Evolutionary conservation across 1,140 invertebrate genomes (phyloP).

Genomic region (Paraescarpia echinospica): DNA sequence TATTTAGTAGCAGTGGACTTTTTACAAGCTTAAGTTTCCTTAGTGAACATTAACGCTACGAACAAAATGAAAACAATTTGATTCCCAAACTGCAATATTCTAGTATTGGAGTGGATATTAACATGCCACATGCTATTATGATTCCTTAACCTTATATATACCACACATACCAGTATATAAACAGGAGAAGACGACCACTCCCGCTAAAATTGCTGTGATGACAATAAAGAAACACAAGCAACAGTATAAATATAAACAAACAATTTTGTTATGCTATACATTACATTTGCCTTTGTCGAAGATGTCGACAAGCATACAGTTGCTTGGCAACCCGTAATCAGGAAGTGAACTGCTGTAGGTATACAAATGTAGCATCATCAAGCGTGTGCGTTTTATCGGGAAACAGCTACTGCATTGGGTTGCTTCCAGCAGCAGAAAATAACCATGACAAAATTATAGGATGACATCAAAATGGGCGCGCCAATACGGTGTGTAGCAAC

Average conservation of each 20-base stretch:
- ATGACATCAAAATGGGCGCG: not conserved
- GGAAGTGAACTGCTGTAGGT: not conserved
- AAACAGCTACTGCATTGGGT: not conserved
- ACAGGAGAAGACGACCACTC: not conserved
- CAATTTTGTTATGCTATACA: not conserved
- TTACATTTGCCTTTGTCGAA: not conserved
- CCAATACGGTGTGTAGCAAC: not conserved
- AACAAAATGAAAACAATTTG: not conserved
- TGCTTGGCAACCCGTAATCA: not conserved
- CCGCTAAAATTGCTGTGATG: not conserved
- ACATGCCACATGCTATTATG: not conserved
- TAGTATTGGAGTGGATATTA: not conserved
- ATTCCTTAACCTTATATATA: not conserved
- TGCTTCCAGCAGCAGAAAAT: not conserved
- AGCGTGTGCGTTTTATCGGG: not conserved
- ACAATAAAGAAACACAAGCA: not conserved
- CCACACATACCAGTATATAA: not conserved
- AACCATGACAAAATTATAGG: not conserved
- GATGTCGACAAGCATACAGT: not conserved
- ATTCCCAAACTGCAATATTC: not conserved
- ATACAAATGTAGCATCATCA: not conserved
- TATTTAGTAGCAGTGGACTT: not conserved
- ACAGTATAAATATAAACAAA: slow-evolving; percentile 1
- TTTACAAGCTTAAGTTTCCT: not conserved
- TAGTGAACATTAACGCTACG: not conserved